Evolutionary conservation across 2,113 vertebrate species (phyloP).

Genomic region (crab-eating macaque (Macaca fascicularis)): T2T-MFA8v1.1 NC_088380.1:117953501-117954000

Average conservation of each 20-base stretch:
- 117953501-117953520: background rate
- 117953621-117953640: background rate
- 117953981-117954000: background rate
- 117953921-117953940: background rate
- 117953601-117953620: background rate
- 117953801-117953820: background rate
- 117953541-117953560: background rate
- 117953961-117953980: constrained; percentile 10
- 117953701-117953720: background rate
- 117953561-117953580: background rate
- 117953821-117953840: background rate
- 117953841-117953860: background rate
- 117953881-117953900: background rate
- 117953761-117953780: background rate
- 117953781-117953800: background rate
- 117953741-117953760: background rate
- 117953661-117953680: background rate
- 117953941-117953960: background rate
- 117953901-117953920: background rate
- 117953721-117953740: background rate
- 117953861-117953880: background rate
- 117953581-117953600: background rate
- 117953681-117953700: background rate
- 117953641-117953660: background rate
- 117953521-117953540: background rate